phyloP scores from a whole-genome alignment of 2,888 invertebrate species.

The Acleris emargana region DNA sequence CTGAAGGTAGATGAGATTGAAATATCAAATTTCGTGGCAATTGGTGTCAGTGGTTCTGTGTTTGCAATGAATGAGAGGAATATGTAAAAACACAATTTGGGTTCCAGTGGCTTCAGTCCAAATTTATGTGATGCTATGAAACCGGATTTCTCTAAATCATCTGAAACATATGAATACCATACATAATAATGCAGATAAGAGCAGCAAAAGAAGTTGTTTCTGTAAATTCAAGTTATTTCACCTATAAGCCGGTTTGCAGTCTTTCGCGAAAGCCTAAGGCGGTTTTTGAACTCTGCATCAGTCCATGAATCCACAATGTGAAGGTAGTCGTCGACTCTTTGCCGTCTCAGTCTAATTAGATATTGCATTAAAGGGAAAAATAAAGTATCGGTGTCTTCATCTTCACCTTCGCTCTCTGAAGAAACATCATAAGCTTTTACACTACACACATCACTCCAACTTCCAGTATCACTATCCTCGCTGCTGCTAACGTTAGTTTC shows the following conservation, averaged over 20 bases:
- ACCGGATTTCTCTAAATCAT: slow-evolving; percentile 64
- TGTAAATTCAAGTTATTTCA: slow-evolving; percentile 39
- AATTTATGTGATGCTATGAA: slow-evolving; percentile 66
- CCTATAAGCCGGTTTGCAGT: slow-evolving; percentile 59
- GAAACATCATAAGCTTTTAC: slow-evolving; percentile 42
- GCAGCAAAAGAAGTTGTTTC: too few relatives aligned
- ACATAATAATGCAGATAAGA: neutral
- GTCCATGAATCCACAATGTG: slow-evolving; percentile 67
- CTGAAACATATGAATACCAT: slow-evolving; percentile 50
- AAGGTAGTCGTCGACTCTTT: slow-evolving; percentile 64
- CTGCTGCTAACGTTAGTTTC: slow-evolving; percentile 47
- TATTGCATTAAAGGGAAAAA: slow-evolving; percentile 67
- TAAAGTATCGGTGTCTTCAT: slow-evolving; percentile 53
- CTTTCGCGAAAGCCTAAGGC: slow-evolving; percentile 58
- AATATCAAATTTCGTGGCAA: slow-evolving; percentile 66
- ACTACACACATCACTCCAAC: slow-evolving; percentile 58
- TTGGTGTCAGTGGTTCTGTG: slow-evolving; percentile 64
- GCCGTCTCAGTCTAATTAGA: slow-evolving; percentile 55
- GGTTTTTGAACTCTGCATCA: slow-evolving; percentile 62
- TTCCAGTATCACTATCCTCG: slow-evolving; percentile 57
- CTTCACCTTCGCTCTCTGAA: slow-evolving; percentile 52
- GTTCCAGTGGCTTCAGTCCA: slow-evolving; percentile 64
- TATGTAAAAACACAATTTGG: slow-evolving; percentile 65
- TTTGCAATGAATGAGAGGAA: slow-evolving; percentile 64
- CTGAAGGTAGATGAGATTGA: slow-evolving; percentile 68